These are phyloP conservation scores for Pithecia hirsuta DNA, from an alignment of 2,797 vertebrate genomes.

Conservation along the genomic window DNA sequence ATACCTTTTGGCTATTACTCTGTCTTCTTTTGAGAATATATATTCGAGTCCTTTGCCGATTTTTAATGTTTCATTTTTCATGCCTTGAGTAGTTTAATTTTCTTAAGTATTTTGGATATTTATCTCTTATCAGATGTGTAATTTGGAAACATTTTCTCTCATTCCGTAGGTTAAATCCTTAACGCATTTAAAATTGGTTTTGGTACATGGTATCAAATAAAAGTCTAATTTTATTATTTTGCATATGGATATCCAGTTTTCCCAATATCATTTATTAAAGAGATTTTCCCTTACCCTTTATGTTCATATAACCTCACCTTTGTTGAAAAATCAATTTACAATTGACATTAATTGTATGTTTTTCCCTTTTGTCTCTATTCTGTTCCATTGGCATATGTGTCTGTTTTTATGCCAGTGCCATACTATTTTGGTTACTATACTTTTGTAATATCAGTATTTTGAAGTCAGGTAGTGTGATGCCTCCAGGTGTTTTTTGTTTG, in stretches of 20 bases:
- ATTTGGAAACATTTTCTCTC: not conserved
- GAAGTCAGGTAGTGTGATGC: not conserved
- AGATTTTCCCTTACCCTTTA: not conserved
- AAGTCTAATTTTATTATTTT: not conserved
- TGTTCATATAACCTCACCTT: not conserved
- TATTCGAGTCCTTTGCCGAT: not conserved
- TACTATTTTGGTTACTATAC: not conserved
- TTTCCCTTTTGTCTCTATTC: not conserved
- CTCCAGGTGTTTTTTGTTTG: not conserved
- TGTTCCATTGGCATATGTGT: not conserved
- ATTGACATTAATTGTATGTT: not conserved
- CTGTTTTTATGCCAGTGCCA: not conserved
- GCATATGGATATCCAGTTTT: not conserved
- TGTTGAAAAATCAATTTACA: not conserved
- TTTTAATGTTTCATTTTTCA: not conserved
- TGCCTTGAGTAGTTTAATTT: not conserved
- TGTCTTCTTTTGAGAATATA: not conserved
- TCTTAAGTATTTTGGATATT: not conserved
- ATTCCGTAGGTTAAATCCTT: not conserved
- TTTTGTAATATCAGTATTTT: not conserved
- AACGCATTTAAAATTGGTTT: not conserved
- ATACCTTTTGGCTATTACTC: not conserved
- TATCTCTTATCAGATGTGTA: not conserved
- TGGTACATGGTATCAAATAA: not conserved
- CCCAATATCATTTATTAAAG: not conserved